A percentile compares a stretch with the other conserved stretches of the same genome.
These are phyloP conservation scores for Agrochola macilenta DNA, from an alignment of 2,888 invertebrate genomes.

Conservation along the genomic window DNA sequence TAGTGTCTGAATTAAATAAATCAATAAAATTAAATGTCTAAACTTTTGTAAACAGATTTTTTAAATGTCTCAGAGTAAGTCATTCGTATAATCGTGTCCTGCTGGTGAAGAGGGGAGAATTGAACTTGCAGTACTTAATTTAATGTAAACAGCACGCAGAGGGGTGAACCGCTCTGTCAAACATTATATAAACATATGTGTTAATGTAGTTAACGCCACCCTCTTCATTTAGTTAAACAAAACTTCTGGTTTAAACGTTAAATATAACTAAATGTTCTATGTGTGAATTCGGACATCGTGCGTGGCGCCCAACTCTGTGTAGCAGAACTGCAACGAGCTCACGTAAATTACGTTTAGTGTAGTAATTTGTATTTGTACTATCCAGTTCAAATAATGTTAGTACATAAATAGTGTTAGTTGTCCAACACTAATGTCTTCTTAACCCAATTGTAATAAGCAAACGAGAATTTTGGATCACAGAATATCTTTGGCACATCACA, in stretches of 20 bases:
- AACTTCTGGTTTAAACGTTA: neutral
- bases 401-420: constrained; percentile 33
- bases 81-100: constrained; percentile 40
- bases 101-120: constrained; percentile 52
- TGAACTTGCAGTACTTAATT: constrained; percentile 62
- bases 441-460: constrained; percentile 23
- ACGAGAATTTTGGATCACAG: neutral
- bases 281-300: neutral
- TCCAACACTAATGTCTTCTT: constrained; percentile 20
- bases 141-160: constrained; percentile 76
- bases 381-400: constrained; percentile 25
- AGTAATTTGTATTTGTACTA: constrained; percentile 27
- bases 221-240: constrained; percentile 34
- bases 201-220: constrained; percentile 62
- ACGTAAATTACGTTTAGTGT: constrained; percentile 45
- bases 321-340: constrained; percentile 13
- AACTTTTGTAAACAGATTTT: constrained; percentile 11
- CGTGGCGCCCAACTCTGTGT: constrained; percentile 8
- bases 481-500: neutral
- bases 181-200: constrained; percentile 66
- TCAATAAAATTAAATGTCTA: no score
- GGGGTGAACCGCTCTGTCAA: constrained; percentile 73
- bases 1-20: no score
- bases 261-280: neutral
- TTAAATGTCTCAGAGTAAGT: constrained; percentile 5